Percentiles rank a stretch among this genome's conserved stretches.
phyloP scores from a whole-genome alignment of 2,888 invertebrate genomes.

The Oscheius sp. region DNA sequence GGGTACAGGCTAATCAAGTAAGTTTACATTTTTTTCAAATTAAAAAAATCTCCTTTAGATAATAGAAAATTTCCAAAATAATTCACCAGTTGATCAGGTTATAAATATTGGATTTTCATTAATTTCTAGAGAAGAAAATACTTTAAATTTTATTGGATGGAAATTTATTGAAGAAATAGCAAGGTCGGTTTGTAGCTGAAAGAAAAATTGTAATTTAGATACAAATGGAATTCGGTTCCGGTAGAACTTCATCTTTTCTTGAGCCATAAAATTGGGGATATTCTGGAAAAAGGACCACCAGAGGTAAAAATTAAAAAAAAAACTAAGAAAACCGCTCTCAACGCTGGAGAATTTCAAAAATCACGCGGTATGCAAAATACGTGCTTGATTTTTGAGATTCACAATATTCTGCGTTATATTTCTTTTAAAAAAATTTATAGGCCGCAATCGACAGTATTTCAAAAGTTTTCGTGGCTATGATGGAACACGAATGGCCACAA shows the following conservation, averaged over 20 bases:
- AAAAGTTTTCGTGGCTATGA: conserved; percentile 57
- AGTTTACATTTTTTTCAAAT: not conserved
- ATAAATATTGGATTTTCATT: conserved; percentile 48
- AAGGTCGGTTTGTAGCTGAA: conserved; percentile 37
- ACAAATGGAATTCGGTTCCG: conserved; percentile 54
- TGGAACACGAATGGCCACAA: conserved; percentile 68
- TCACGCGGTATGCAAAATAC: not conserved
- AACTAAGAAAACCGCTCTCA: too few relatives aligned
- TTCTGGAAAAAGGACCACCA: conserved; percentile 27
- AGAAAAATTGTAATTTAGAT: conserved; percentile 38
- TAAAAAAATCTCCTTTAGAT: conserved; percentile 43
- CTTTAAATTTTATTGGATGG: conserved; percentile 56
- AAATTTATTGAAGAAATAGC: conserved; percentile 60
- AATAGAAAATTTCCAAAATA: conserved; percentile 59
- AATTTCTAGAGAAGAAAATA: conserved; percentile 39
- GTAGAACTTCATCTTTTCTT: conserved; percentile 42
- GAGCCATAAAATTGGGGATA: conserved; percentile 50
- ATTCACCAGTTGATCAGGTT: conserved; percentile 43
- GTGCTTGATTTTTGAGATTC: not conserved
- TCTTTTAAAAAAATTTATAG: too few relatives aligned
- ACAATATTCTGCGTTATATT: not conserved
- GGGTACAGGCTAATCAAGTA: conserved; percentile 19
- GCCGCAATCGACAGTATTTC: conserved; percentile 42
- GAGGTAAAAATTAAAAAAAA: not conserved
- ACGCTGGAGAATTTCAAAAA: too few relatives aligned